Base-by-base conservation (phyloP, 2,113 vertebrate genomes). In the Corythaeola cristata region DNA sequence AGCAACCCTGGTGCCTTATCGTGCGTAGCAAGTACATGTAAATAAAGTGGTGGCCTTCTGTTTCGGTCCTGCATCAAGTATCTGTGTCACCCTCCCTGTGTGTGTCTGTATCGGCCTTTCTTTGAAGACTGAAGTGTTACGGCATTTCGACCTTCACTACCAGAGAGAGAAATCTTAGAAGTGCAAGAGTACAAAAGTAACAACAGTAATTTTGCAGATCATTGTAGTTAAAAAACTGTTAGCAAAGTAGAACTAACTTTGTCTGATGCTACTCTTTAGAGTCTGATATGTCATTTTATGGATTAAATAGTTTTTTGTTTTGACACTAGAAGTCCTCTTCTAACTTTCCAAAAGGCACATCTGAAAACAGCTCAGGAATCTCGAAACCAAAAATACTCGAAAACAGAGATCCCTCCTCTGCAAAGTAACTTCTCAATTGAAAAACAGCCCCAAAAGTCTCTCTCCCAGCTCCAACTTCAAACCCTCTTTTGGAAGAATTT, bases 1-100 rank as follows among this genome's bases (percentile, higher is more conserved):
- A 26, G 21, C 26, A 33, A 1, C 16, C n/a, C 5, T 0, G 6
- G 32, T 0, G 21, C 39, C 32, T 33, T 1, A 0, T 0, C 14
- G 26, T 15, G 60, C 66, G 4, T 0, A 8, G 3, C 3, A 5
- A 14, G 21, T 0, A 1, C 6, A 0, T 3, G 23, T 9, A 2
- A 26, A 18, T 11, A 16, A 44, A 74, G 39, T 4, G 7, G 7
- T 3, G 39, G 14, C 22, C 21, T 30, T 52, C 41, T 41, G 19
- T 15, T 28, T 26, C 2, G 1, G 41, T 24, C 37, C 84, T 35
- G 41, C 33, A 17, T 4, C 32, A 3, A 30, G 35, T 20, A 1
- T 4, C 49, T 8, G 49, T 22, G 50, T 15, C 76, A 9, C 89
- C 11, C 35, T 10, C 60, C 26, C 21, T 12, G 30, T 12, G 1